Evolutionary conservation across 2,113 vertebrate species (phyloP).

Genomic region (Nothoprocta perdicaria): DNA sequence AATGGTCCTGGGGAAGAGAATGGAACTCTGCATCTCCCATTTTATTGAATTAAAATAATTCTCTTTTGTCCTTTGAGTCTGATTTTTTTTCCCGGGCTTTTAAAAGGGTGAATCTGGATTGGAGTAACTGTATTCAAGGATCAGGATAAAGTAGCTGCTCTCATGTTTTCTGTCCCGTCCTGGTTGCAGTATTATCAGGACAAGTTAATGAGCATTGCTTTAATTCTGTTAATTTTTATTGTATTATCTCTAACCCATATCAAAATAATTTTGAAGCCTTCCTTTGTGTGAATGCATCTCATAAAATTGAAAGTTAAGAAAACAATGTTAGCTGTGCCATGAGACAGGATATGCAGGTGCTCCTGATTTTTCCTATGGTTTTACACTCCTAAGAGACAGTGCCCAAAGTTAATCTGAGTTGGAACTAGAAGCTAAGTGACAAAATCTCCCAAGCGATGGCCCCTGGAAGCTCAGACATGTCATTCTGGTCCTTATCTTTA

Average conservation of each 20-base stretch:
- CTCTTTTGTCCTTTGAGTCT: neutral
- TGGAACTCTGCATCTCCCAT: neutral
- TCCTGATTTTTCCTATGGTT: conserved; percentile 4
- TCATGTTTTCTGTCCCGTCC: neutral
- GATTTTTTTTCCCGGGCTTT: neutral
- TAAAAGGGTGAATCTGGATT: neutral
- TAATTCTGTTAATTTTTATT: neutral
- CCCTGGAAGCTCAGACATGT: conserved; percentile 5
- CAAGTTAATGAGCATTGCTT: neutral
- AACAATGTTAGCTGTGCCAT: neutral
- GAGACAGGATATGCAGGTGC: neutral
- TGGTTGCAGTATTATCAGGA: neutral
- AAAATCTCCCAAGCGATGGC: neutral
- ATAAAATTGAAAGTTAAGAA: neutral
- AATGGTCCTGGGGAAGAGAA: neutral
- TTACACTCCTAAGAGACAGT: neutral
- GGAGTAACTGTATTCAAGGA: neutral
- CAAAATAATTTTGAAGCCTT: neutral
- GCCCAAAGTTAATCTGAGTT: neutral
- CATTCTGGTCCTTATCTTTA: conserved; percentile 27
- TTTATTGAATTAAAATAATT: neutral
- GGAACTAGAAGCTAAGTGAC: neutral
- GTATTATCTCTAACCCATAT: neutral
- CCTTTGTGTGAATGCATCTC: neutral
- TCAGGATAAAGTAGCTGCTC: neutral